Percentiles rank a stretch among this genome's conserved stretches.
phyloP scores from a whole-genome alignment of 2,888 invertebrate genomes.

The Hypomecis atomaria region DNA sequence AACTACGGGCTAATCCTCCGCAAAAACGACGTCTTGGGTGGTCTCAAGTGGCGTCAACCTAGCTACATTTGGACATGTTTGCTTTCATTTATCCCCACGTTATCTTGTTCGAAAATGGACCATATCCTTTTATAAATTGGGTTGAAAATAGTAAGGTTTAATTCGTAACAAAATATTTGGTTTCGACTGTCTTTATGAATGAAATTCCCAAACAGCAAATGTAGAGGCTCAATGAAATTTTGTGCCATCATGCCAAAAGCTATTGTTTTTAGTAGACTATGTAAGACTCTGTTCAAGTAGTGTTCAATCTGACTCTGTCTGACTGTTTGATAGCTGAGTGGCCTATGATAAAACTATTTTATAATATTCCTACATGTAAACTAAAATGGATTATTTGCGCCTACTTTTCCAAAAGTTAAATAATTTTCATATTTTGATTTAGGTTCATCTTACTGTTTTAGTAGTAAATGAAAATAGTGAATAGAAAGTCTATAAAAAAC shows the following conservation, averaged over 20 bases:
- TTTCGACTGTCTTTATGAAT: conserved; percentile 77
- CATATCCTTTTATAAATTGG: conserved; percentile 5
- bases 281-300: too few relatives aligned
- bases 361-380: too few relatives aligned
- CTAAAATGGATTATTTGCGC: too few relatives aligned
- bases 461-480: too few relatives aligned
- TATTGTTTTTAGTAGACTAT: neutral
- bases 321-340: too few relatives aligned
- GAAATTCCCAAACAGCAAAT: conserved; percentile 70
- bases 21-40: conserved; percentile 78
- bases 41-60: conserved; percentile 78
- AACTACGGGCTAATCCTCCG: conserved; percentile 66
- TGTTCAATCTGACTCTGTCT: too few relatives aligned
- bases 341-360: too few relatives aligned
- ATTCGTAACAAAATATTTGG: conserved; percentile 74
- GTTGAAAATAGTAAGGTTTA: conserved; percentile 48
- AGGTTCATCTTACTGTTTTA: too few relatives aligned
- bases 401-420: too few relatives aligned
- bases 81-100: conserved; percentile 54
- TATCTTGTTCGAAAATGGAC: conserved; percentile 24
- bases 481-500: too few relatives aligned
- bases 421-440: too few relatives aligned
- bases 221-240: conserved; percentile 41
- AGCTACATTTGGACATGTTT: conserved; percentile 69
- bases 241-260: neutral